Base-by-base conservation (phyloP, 2,888 invertebrate species). In the Amblyteles armatorius region DNA sequence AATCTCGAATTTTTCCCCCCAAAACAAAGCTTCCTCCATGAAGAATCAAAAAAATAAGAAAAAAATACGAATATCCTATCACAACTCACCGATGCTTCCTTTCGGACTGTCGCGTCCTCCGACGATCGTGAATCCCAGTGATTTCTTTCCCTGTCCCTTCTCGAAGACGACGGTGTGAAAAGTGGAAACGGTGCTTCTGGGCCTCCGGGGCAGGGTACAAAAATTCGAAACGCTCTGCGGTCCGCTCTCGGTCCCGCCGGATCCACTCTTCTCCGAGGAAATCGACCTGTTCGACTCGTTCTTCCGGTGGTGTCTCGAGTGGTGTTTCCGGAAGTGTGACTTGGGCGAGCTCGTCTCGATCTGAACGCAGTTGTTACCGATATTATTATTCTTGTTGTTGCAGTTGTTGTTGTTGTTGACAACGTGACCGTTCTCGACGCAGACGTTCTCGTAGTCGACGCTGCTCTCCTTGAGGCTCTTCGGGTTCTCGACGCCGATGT, bases 111-210 rank as follows among this genome's bases (percentile, higher is more conserved):
- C 98, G 82, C 96, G 95, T 68, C 98, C 98, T 60, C 98, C 98
- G 2, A 98, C 98, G 88, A 98, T 97, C 13, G 97, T 98, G 93
- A 98, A 98, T n/a, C 98, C 98, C 48, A 98, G 95, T 0, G 97
- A 97, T 94, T 97, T 98, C 92, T 97, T 97, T 2, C 97, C 97
- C 9, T 96, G 96, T 0, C 97, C 98, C 92, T 98, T 98, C 92
- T 97, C 96, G 91, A 97, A 96, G 7, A 96, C 96, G 22, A 97
- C 96, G 0, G 97, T 97, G 88, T 96, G 96, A 90, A 96, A 96
- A 0, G 96, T 96, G 88, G 96, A 96, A 50, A 96, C 95, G 0
- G 96, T 95, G 33, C 96, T 96, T 86, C 96, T 94, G 7, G 97
- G 97, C 91, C 96, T 94, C 86, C 97, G 94, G 1, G 97, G 97